Conservation (phyloP, 2,888 invertebrate genomes). For the Drosophila prolongata region DNA sequence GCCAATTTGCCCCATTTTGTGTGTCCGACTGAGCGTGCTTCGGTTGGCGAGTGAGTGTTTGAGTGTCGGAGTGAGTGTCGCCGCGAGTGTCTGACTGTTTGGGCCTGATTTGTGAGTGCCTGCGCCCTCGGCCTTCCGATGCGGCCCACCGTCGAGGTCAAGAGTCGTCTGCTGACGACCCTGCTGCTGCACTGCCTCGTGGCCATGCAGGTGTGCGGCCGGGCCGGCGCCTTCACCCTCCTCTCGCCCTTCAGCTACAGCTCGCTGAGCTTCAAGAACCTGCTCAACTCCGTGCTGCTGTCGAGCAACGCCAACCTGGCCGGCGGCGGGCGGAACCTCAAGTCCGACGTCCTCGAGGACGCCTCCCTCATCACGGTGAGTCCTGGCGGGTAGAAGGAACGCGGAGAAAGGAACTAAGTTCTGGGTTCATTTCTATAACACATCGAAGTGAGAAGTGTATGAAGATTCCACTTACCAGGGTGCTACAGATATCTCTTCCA, state of each 20-base stretch:
- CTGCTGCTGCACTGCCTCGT: slow-evolving; percentile 65
- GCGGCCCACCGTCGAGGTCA: slow-evolving; percentile 29
- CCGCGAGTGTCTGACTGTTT: slow-evolving; percentile 22
- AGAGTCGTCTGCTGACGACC: slow-evolving; percentile 38
- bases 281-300: slow-evolving; percentile 81
- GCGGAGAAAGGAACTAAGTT: neutral
- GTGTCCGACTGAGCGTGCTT: slow-evolving; percentile 42
- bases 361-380: slow-evolving; percentile 83
- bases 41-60: slow-evolving; percentile 34
- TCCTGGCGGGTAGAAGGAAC: neutral
- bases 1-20: slow-evolving; percentile 62
- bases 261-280: slow-evolving; percentile 82
- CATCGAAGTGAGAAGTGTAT: too few species aligned
- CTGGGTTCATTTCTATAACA: neutral
- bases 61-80: slow-evolving; percentile 26
- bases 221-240: slow-evolving; percentile 79
- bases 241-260: slow-evolving; percentile 83
- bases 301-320: slow-evolving; percentile 82
- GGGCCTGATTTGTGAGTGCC: neutral
- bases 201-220: slow-evolving; percentile 70
- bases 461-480: too few species aligned
- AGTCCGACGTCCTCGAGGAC: slow-evolving; percentile 83
- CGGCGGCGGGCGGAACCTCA: slow-evolving; percentile 82
- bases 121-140: slow-evolving; percentile 7
- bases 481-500: too few species aligned